Percentiles rank a stretch among this genome's conserved stretches.
Evolutionary conservation across 2,113 vertebrate genomes (phyloP).

Genomic region (Xenotilapia caudafasciata): DNA sequence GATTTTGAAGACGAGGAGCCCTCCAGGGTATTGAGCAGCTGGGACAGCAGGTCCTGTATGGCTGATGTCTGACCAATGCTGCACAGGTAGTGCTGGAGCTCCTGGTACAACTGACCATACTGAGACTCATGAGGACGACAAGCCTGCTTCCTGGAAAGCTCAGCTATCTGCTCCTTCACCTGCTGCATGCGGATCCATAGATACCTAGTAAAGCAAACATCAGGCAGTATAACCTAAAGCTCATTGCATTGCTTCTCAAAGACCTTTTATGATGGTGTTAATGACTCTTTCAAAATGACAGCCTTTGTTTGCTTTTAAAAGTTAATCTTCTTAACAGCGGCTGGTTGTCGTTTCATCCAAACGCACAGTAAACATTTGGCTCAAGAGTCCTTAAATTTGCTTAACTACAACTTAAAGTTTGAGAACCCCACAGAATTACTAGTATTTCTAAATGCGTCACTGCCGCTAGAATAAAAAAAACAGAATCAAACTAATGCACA

Average conservation of each 20-base stretch:
- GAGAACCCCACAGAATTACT: background rate
- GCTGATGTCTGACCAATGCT: slow-evolving; percentile 79
- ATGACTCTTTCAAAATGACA: background rate
- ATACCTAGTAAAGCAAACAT: slow-evolving; percentile 62
- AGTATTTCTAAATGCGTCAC: background rate
- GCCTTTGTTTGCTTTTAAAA: background rate
- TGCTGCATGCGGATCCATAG: slow-evolving; percentile 82
- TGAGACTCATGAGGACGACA: slow-evolving; percentile 77
- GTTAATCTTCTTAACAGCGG: background rate
- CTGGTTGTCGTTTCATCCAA: background rate
- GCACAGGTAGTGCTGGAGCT: slow-evolving; percentile 84
- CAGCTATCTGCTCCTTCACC: slow-evolving; percentile 77
- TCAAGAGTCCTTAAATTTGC: background rate
- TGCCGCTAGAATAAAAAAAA: background rate
- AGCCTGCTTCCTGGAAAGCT: slow-evolving; percentile 87
- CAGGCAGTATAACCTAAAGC: background rate
- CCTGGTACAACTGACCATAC: slow-evolving; percentile 83
- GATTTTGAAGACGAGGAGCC: slow-evolving; percentile 60
- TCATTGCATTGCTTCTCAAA: background rate
- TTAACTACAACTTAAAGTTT: background rate
- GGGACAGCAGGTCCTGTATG: slow-evolving; percentile 81
- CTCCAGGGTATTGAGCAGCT: slow-evolving; percentile 76
- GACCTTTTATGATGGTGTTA: background rate
- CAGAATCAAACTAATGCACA: background rate
- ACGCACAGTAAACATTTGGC: background rate